Evolutionary conservation across 2,888 invertebrate genomes (phyloP), one percentile per base, ranked within the genome.

Genomic region (Julus scandinavius): DNA sequence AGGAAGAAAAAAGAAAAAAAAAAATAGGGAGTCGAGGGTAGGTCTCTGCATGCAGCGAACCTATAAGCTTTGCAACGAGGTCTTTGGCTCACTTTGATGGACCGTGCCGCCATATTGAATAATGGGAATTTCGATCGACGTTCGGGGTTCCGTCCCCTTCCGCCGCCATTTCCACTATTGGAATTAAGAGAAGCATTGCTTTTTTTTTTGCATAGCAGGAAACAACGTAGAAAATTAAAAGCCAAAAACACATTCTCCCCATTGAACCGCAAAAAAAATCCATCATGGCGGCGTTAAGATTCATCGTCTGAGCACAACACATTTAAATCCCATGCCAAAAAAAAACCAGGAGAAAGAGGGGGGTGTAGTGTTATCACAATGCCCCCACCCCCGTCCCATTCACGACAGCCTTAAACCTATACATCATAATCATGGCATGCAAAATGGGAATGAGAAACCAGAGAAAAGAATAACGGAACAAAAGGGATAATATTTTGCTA

Each of bases 71-170:
- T 11, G 54, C 54, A 54, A 54, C 13, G 49, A 49, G 49, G 49
- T 49, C 49, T 54, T 29, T 13, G 49, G 49, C 11, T 49, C 63
- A 6, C 63, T 63, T 63, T 63, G 63, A 63, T 63, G 63, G 63
- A n/a, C 63, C n/a, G n/a, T n/a, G n/a, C 63, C 63, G 63, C 63
- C 63, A 63, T 63, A 63, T 63, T 63, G 63, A 63, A 63, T 63
- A 17, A 63, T 63, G 63, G 63, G 9, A n/a, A 63, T n/a, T 63
- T 63, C n/a, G n/a, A 63, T 63, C 63, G 63, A 63, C 63, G 17
- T 0, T 17, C 17, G 63, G 63, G 63, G 63, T 63, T 63, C 5
- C n/a, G 1, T 63, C n/a, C 63, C 63, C 63, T 49, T 49, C 49
- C 49, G 9, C 9, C 49, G 49, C 49, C n/a, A n/a, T 58, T 58